These are phyloP conservation scores for Acrocyrtus sp. DNA, from an alignment of 2,888 invertebrate genomes.

Conservation along the genomic window DNA sequence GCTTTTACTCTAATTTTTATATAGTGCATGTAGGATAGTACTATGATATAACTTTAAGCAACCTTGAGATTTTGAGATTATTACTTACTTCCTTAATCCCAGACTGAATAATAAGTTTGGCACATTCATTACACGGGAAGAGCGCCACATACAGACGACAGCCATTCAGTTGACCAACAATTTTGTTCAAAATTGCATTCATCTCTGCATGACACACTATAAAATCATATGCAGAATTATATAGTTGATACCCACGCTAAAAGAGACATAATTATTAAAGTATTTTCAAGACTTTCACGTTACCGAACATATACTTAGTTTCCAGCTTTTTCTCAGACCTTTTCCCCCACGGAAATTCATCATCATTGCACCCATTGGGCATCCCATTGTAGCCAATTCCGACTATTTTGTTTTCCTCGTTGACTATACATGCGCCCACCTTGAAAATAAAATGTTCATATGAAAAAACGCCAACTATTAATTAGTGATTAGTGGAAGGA, in stretches of 20 bases:
- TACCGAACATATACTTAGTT: conserved; percentile 88
- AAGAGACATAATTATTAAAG: neutral
- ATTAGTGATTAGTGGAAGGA: too few species aligned
- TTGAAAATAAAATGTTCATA: conserved; percentile 8
- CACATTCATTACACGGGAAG: conserved; percentile 98
- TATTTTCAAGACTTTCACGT: conserved; percentile 62
- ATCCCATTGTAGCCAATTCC: conserved; percentile 98
- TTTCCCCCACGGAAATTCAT: conserved; percentile 90
- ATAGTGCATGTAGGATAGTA: too few species aligned
- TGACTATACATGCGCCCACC: conserved; percentile 91
- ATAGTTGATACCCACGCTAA: neutral
- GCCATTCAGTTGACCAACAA: conserved; percentile 78
- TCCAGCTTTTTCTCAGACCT: conserved; percentile 72
- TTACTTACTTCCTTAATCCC: conserved; percentile 77
- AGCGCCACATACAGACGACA: conserved; percentile 89
- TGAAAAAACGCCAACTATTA: neutral
- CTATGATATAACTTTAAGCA: too few species aligned
- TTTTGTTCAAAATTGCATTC: conserved; percentile 95
- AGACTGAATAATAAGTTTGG: conserved; percentile 95
- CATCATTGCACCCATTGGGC: conserved; percentile 90
- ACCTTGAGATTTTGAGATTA: too few species aligned
- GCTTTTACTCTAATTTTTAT: neutral
- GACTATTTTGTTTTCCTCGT: conserved; percentile 85
- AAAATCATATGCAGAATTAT: neutral
- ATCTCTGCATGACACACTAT: conserved; percentile 97